Conservation (phyloP, 1,140 invertebrate genomes). For the Formica exsecta region DNA sequence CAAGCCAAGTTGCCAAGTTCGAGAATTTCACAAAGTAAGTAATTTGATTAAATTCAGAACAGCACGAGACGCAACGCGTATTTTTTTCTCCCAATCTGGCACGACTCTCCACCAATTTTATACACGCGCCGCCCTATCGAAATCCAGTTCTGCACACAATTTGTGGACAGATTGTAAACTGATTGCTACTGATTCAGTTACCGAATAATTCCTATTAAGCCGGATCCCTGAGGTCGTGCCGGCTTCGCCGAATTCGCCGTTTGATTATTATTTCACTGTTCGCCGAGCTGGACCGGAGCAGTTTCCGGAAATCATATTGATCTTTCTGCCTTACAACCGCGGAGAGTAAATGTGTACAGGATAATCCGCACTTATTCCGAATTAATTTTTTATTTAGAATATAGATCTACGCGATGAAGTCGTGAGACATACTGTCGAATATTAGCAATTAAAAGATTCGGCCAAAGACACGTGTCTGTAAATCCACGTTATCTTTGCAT, state of each 20-base stretch:
- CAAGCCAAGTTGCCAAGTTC: not conserved
- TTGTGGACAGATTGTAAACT: conserved; percentile 39
- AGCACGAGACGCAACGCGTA: not conserved
- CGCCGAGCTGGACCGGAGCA: not conserved
- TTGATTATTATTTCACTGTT: conserved; percentile 49
- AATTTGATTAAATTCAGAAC: conserved; percentile 2
- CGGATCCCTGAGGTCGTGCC: not conserved
- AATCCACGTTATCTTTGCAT: not conserved
- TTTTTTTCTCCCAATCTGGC: not conserved
- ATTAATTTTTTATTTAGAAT: conserved; percentile 28
- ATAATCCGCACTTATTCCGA: not conserved
- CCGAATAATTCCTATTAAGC: conserved; percentile 37
- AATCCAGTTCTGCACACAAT: conserved; percentile 26
- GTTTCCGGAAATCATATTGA: not conserved
- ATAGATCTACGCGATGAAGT: not conserved
- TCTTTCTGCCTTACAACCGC: no score
- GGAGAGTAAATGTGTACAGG: not conserved
- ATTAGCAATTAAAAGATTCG: conserved; percentile 3
- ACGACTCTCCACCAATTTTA: conserved; percentile 6
- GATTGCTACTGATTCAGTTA: conserved; percentile 34
- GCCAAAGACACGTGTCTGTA: not conserved
- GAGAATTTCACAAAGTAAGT: not conserved
- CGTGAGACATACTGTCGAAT: not conserved
- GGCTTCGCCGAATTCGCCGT: not conserved
- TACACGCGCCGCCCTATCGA: not conserved